These are phyloP conservation scores for Trachelus troglodyta DNA, from an alignment of 2,888 invertebrate species.

Conservation along the genomic window DNA sequence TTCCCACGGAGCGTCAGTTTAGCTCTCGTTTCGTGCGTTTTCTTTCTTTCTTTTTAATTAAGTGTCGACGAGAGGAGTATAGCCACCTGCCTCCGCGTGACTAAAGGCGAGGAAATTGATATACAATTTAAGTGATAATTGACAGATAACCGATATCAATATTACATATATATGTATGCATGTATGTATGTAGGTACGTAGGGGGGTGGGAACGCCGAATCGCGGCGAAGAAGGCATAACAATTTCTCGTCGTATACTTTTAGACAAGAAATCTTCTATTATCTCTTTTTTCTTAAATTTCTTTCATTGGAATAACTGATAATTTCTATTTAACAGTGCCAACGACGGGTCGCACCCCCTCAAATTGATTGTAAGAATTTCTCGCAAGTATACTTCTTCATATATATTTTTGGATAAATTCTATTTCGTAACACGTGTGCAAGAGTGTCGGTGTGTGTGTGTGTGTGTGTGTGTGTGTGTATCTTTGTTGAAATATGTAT, in stretches of 20 bases:
- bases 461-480: no score
- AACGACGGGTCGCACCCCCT: conserved; percentile 48
- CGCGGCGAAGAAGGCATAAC: conserved; percentile 58
- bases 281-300: conserved; percentile 3
- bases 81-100: conserved; percentile 17
- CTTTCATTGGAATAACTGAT: conserved; percentile 36
- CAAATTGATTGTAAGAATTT: conserved; percentile 62
- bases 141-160: conserved; percentile 59
- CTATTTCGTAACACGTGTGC: no score
- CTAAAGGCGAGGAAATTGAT: conserved; percentile 45
- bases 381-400: conserved; percentile 47
- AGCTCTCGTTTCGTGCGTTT: background rate
- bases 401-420: no score
- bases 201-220: conserved; percentile 44
- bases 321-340: conserved; percentile 60
- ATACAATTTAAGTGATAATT: conserved; percentile 60
- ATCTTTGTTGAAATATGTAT: no score
- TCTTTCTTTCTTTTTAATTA: conserved; percentile 17
- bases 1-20: no score
- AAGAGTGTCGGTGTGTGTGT: no score
- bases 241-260: conserved; percentile 34
- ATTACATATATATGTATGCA: conserved; percentile 44
- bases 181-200: no score
- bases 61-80: no score
- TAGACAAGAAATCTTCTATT: conserved; percentile 36